phyloP scores from a whole-genome alignment of 2,888 invertebrate species.

The Brassicogethes aeneus region DNA sequence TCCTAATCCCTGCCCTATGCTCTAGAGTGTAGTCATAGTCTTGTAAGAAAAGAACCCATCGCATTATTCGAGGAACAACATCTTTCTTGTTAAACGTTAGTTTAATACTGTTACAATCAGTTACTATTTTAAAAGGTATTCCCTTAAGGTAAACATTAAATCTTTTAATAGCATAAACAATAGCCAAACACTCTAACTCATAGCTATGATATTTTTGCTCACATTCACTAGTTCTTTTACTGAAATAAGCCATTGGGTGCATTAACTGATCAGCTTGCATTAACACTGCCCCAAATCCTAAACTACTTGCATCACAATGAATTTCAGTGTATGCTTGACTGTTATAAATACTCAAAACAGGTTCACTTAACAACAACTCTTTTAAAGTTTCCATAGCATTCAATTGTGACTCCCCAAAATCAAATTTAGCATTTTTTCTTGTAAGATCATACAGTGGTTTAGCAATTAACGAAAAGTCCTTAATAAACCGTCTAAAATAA shows the following conservation, averaged over 20 bases:
- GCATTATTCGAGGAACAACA: not conserved
- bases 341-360: not conserved
- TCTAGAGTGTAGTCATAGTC: not conserved
- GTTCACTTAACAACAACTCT: not conserved
- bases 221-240: not conserved
- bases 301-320: not conserved
- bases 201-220: not conserved
- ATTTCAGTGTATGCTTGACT: not conserved
- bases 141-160: not conserved
- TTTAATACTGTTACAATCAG: not conserved
- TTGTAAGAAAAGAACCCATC: not conserved
- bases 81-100: not conserved
- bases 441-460: not conserved
- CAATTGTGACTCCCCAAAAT: not conserved
- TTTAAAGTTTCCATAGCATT: not conserved
- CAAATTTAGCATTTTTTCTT: not conserved
- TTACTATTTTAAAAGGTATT: not conserved
- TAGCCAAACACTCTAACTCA: conserved; percentile 1
- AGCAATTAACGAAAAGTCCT: not conserved
- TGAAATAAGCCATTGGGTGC: not conserved
- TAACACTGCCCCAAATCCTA: not conserved
- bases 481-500: not conserved
- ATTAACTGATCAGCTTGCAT: not conserved
- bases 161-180: too few relatives aligned
- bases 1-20: not conserved